Evolutionary conservation across 1,140 invertebrate genomes (phyloP), one percentile per base, ranked within the genome.

Genomic region (Eupristina koningsbergeri): DNA sequence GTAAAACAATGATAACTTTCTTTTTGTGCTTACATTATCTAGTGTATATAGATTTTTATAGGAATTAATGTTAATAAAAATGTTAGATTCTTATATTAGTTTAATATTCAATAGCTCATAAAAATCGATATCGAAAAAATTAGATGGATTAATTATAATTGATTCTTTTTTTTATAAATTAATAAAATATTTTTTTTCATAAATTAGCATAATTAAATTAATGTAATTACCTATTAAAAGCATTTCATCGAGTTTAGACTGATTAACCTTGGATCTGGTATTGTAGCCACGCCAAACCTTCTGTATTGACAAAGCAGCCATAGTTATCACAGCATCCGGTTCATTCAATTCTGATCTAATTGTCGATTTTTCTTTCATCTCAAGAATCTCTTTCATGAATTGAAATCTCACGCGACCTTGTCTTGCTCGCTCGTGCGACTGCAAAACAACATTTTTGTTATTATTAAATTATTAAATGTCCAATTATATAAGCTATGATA

Each of bases 371-470:
- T 97, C 96, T 90, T 96, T 97, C 82, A 96, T 93, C 34, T 95
- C 93, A 39, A 95, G 92, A 79, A 98, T 97, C 92, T 98, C 97
- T 90, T 96, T 96, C 96, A 98, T 98, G 86, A 98, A 97, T 88
- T 98, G 96, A 17, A 97, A 95, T 85, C 97, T 93, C 8, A 96
- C 86, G 67, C 97, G 93, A 36, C 96, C 98, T 90, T 98, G 98
- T 64, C 98, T 94, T 0, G 97, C 98, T 87, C 98, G 92, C 91
- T 99, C 98, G 88, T 98, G 97, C 41, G 95, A 95, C 91, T 93
- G n/a, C 50, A 67, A 75, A n/a, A n/a, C n/a, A n/a, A n/a, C n/a
- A n/a, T n/a, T 61, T 76, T 47, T 36, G 36, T 0, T 61, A 9
- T 50, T 58, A 19, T 58, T 58, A 58, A 58, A 26, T n/a, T n/a